A percentile compares a stretch with the other conserved stretches of the same genome.
These are phyloP conservation scores for Cactoblastis cactorum DNA, from an alignment of 2,888 invertebrate genomes.

Conservation along the genomic window DNA sequence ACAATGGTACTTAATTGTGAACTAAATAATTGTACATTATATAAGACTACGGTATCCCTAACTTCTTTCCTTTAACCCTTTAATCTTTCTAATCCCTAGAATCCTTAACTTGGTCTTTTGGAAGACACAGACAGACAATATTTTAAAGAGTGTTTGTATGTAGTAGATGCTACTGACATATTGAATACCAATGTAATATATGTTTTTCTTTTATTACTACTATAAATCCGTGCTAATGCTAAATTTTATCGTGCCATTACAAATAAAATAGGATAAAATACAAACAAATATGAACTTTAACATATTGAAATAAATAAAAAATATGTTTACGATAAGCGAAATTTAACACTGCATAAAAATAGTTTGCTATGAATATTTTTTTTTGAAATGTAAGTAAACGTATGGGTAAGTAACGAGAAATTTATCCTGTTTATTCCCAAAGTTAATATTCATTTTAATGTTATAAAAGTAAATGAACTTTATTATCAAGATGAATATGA, in stretches of 20 bases:
- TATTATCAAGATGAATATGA: too few species aligned
- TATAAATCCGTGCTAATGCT: constrained; percentile 32
- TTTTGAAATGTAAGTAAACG: background rate
- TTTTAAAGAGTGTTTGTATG: constrained; percentile 33
- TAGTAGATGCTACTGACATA: constrained; percentile 28
- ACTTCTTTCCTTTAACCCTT: too few species aligned
- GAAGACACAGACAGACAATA: background rate
- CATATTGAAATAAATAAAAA: background rate
- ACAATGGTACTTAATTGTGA: too few species aligned
- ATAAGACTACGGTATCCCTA: too few species aligned
- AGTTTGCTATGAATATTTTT: background rate
- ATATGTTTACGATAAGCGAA: constrained; percentile 16
- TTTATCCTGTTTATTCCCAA: too few species aligned
- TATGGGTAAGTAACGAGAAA: too few species aligned
- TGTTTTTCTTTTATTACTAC: constrained; percentile 16
- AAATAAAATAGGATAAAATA: constrained; percentile 34
- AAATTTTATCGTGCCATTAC: constrained; percentile 60
- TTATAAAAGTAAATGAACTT: too few species aligned
- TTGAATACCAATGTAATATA: constrained; percentile 18
- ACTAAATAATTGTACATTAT: too few species aligned
- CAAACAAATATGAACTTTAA: constrained; percentile 14
- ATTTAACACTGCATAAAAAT: constrained; percentile 2
- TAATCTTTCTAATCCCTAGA: background rate
- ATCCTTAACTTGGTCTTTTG: background rate
- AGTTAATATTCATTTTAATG: too few species aligned